Evolutionary conservation across 2,797 vertebrate species (phyloP).

Genomic region (Cyprinodon diabolis): DNA sequence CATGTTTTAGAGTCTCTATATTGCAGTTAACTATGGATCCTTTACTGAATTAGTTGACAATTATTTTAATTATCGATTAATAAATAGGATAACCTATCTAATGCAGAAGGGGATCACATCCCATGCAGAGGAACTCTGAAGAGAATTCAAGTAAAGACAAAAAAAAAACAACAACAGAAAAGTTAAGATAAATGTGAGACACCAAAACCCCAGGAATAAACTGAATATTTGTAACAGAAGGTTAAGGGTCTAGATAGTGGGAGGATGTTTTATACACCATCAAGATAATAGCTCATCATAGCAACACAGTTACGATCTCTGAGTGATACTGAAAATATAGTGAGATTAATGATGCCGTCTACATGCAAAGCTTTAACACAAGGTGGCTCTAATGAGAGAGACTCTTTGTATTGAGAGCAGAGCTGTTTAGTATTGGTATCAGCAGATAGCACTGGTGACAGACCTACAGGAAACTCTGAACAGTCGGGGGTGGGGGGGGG

Average conservation of each 20-base stretch:
- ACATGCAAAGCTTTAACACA: slow-evolving; percentile 42
- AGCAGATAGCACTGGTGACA: slow-evolving; percentile 53
- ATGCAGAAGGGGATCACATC: neutral
- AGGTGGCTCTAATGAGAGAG: slow-evolving; percentile 54
- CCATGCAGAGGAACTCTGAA: too few species aligned
- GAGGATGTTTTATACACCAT: neutral
- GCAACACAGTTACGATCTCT: slow-evolving; percentile 23
- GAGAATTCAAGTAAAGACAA: too few species aligned
- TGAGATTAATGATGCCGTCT: slow-evolving; percentile 41
- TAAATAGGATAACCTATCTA: neutral
- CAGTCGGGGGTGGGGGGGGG: slow-evolving; percentile 8
- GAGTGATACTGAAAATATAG: slow-evolving; percentile 28
- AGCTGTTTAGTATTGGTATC: slow-evolving; percentile 70
- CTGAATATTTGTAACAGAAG: neutral
- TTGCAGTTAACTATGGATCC: too few species aligned
- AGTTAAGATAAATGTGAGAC: neutral
- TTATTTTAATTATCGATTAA: too few species aligned
- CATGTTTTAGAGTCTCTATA: too few species aligned
- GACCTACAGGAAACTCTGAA: slow-evolving; percentile 35
- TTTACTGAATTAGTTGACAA: too few species aligned
- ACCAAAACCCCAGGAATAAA: neutral
- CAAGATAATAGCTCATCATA: neutral
- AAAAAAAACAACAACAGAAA: neutral
- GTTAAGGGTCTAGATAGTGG: neutral
- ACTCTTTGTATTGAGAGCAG: slow-evolving; percentile 57